Evolutionary conservation across 2,113 vertebrate species (phyloP).

Genomic region (human (Homo sapiens)): DNA sequence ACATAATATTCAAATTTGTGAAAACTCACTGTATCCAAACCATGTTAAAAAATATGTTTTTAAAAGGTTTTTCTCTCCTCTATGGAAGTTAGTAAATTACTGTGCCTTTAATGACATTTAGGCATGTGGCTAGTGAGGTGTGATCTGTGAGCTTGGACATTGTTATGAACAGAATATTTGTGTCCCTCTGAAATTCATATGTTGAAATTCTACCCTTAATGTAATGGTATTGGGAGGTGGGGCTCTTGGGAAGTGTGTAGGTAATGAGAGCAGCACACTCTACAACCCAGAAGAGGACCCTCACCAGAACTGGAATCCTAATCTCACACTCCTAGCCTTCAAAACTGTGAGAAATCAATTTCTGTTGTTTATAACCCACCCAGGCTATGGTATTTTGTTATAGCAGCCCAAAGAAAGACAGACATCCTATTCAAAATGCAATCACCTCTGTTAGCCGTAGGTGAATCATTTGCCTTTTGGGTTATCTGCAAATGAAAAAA

Average conservation of each 20-base stretch:
- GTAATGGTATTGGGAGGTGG: background rate
- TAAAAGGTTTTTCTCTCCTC: background rate
- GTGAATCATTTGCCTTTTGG: background rate
- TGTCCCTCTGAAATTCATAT: background rate
- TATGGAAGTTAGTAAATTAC: background rate
- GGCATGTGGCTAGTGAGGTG: background rate
- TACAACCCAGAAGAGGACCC: background rate
- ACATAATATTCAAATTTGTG: background rate
- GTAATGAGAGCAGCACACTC: background rate
- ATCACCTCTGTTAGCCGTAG: background rate
- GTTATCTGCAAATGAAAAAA: conserved; percentile 19
- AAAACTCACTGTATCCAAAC: background rate
- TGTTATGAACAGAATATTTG: too few species aligned
- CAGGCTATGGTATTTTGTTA: background rate
- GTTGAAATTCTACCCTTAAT: background rate
- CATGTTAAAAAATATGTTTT: background rate
- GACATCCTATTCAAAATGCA: background rate
- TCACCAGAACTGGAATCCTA: background rate
- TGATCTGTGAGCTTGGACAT: background rate
- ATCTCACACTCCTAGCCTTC: background rate
- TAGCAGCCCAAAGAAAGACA: background rate
- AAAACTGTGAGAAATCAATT: background rate
- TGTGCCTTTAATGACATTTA: background rate
- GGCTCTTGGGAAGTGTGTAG: background rate
- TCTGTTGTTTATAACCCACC: background rate